Base-by-base conservation (phyloP, 2,888 invertebrate species). In the Neoaliturus tenellus region DNA sequence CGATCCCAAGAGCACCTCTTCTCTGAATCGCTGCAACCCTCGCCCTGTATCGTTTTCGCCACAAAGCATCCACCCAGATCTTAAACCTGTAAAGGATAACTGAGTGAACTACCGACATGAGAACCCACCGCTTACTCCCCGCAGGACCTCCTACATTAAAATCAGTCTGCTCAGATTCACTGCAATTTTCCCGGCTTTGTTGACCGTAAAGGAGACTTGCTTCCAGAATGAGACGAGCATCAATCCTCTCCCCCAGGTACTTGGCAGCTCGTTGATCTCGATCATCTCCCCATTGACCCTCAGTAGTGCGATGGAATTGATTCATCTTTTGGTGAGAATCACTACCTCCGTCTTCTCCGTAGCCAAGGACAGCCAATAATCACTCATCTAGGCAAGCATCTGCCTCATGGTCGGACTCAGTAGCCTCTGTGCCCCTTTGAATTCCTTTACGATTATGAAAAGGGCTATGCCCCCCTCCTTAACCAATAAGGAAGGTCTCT, bases 121-220 rank as follows among this genome's bases (percentile, higher is more conserved):
- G 48, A 0, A 86, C 78, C 41, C 55, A 35, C 41, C 85, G 69
- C 51, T 78, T 83, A 12, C 58, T 75, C 14, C 20, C 35, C 17
- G 41, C 31, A 85, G 86, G 2, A 86, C 86, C 3, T 85, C 82
- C 23, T 83, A 80, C 85, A 87, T 88, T 41, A 86, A 85, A 85
- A 88, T 87, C n/a, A 88, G 69, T 44, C 86, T 83, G n/a, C 62
- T 73, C 8, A 88, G 44, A n/a, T 81, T 51, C 6, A 81, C 39
- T n/a, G 82, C 82, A 39, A 51, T 84, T 20, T 55, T 75, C 0
- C 85, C 86, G 0, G 87, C 87, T 75, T 83, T 87, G 4, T n/a
- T 71, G 2, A 8, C 51, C 62, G n/a, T 28, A 31, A n/a, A 39
- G 17, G 25, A 85, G 86, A 87, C 80, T 55, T 88, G 87, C 0